A percentile compares a stretch with the other conserved stretches of the same genome.
Evolutionary conservation across 1,140 invertebrate species (phyloP).

Genomic region (Plodia interpunctella): DNA sequence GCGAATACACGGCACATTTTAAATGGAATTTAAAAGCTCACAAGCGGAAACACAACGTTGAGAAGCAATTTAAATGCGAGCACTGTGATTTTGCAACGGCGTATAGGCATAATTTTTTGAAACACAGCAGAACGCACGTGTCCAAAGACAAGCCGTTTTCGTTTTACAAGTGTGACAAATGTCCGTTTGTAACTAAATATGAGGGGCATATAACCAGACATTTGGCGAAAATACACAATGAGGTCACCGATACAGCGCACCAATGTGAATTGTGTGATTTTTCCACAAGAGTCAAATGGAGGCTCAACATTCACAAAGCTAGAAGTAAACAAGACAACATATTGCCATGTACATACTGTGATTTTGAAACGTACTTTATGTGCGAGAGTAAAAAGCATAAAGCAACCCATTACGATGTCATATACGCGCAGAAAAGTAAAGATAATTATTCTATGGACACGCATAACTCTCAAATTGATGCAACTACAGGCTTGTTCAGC

Average conservation of each 20-base stretch:
- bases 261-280: conserved; percentile 50
- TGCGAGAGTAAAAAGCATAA: conserved; percentile 49
- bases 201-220: conserved; percentile 49
- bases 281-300: conserved; percentile 43
- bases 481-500: not conserved
- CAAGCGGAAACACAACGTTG: conserved; percentile 41
- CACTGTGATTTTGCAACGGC: conserved; percentile 41
- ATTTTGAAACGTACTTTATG: conserved; percentile 37
- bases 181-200: conserved; percentile 45
- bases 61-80: conserved; percentile 45
- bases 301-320: conserved; percentile 43
- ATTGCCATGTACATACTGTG: conserved; percentile 37
- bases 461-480: not conserved
- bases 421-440: conserved; percentile 22
- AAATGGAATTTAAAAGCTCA: conserved; percentile 50
- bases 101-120: conserved; percentile 43
- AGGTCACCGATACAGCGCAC: conserved; percentile 34
- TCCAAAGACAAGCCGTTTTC: conserved; percentile 22
- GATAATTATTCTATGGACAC: not conserved
- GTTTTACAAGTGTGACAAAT: conserved; percentile 50
- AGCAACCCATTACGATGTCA: conserved; percentile 33
- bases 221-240: conserved; percentile 49
- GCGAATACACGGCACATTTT: conserved; percentile 40
- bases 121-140: conserved; percentile 42
- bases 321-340: conserved; percentile 31